These are phyloP conservation scores for Pygmarrhopalites habei DNA, from an alignment of 1,140 invertebrate genomes.

Conservation along the genomic window DNA sequence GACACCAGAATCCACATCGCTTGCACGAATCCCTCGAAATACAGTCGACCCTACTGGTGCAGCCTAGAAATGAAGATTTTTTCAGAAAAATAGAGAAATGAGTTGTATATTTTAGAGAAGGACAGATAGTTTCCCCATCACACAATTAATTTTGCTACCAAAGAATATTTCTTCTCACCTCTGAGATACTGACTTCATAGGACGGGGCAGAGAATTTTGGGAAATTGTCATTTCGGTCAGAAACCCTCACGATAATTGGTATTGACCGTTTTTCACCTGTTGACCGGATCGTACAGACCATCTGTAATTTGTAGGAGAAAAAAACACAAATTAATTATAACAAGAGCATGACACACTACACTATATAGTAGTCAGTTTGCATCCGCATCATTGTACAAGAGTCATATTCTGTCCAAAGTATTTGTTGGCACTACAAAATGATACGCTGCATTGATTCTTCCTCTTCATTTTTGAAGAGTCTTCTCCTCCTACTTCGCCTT, in stretches of 20 bases:
- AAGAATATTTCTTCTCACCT: slow-evolving; percentile 57
- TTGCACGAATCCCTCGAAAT: slow-evolving; percentile 72
- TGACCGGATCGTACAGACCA: slow-evolving; percentile 41
- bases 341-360: slow-evolving; percentile 72
- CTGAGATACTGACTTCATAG: slow-evolving; percentile 74
- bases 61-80: no score
- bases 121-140: no score
- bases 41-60: slow-evolving; percentile 79
- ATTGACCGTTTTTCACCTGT: slow-evolving; percentile 66
- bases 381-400: no score
- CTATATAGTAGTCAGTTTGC: no score
- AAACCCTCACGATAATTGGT: slow-evolving; percentile 78
- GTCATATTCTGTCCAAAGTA: no score
- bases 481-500: no score
- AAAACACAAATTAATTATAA: slow-evolving; percentile 41
- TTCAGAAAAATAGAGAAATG: neutral
- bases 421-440: no score
- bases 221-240: slow-evolving; percentile 84
- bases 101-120: no score
- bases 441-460: no score
- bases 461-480: no score
- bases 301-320: slow-evolving; percentile 12
- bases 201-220: slow-evolving; percentile 67
- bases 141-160: no score
- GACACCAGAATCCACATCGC: slow-evolving; percentile 75